These are phyloP conservation scores for Lasiurus borealis DNA, from an alignment of 2,113 vertebrate species.

Conservation along the genomic window DNA sequence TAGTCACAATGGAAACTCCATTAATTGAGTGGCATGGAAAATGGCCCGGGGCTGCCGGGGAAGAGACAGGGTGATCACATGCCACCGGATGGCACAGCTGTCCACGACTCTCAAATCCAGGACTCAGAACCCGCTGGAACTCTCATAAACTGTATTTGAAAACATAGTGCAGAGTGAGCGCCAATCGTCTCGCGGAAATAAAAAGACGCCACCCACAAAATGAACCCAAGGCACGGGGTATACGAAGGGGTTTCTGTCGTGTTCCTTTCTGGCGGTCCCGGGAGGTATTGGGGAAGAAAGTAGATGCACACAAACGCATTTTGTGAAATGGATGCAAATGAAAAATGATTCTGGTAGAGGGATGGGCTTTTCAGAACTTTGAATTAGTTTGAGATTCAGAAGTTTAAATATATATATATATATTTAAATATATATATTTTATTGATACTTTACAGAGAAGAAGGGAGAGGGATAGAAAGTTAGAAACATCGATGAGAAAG, in stretches of 20 bases:
- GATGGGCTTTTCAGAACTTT: background rate
- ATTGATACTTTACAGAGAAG: too few species aligned
- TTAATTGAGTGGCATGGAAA: conserved; percentile 84
- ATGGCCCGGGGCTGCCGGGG: conserved; percentile 80
- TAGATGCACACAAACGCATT: background rate
- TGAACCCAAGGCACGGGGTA: background rate
- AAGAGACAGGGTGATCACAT: conserved; percentile 52
- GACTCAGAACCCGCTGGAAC: conserved; percentile 49
- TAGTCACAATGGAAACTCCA: conserved; percentile 84
- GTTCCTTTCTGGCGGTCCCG: background rate
- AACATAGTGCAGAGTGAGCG: conserved; percentile 33
- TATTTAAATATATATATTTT: too few species aligned
- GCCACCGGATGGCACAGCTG: conserved; percentile 28
- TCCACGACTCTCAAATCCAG: conserved; percentile 70
- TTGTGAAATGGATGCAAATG: background rate
- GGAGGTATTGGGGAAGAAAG: background rate
- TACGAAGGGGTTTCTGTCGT: background rate
- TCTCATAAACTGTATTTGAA: conserved; percentile 1
- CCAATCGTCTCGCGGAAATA: conserved; percentile 64
- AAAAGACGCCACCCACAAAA: background rate
- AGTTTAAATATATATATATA: background rate
- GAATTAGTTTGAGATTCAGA: background rate
- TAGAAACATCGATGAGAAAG: too few species aligned
- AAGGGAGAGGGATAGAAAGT: too few species aligned
- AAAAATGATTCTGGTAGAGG: background rate